These are phyloP conservation scores for Poeciliopsis presidionis DNA, from an alignment of 2,797 vertebrate species.

Conservation along the genomic window DNA sequence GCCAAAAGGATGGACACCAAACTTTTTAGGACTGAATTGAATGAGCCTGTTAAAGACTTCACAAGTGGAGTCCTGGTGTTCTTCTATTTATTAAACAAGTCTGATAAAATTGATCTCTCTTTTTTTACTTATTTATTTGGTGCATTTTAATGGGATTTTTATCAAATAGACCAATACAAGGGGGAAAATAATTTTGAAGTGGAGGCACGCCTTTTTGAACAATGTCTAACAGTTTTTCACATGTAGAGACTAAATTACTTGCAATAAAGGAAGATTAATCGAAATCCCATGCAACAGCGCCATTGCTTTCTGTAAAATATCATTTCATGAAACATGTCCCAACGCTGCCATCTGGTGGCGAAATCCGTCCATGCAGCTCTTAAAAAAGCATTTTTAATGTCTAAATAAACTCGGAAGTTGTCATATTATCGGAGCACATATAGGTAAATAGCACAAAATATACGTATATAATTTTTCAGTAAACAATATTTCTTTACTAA, in stretches of 20 bases:
- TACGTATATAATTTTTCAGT: neutral
- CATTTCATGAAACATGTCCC: neutral
- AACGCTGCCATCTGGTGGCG: slow-evolving; percentile 59
- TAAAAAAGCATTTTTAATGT: neutral
- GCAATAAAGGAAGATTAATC: neutral
- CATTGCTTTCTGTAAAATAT: neutral
- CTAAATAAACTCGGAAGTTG: neutral
- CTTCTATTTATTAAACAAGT: slow-evolving; percentile 35
- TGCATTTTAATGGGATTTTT: too few species aligned
- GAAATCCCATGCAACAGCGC: neutral
- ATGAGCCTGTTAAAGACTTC: slow-evolving; percentile 61
- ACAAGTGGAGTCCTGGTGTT: slow-evolving; percentile 43
- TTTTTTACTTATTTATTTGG: neutral
- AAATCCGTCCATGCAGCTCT: neutral
- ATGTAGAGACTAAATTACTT: neutral
- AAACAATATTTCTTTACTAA: neutral
- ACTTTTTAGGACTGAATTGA: slow-evolving; percentile 41
- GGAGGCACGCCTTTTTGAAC: too few species aligned
- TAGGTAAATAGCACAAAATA: neutral
- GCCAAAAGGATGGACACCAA: slow-evolving; percentile 39
- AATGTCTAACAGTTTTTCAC: neutral
- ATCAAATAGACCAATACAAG: too few species aligned
- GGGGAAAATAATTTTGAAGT: too few species aligned
- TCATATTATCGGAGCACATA: neutral
- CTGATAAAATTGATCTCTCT: slow-evolving; percentile 34